Evolutionary conservation across 2,888 invertebrate species (phyloP), one percentile per base, ranked within the genome.

Genomic region (Chydorus sphaericus): DNA sequence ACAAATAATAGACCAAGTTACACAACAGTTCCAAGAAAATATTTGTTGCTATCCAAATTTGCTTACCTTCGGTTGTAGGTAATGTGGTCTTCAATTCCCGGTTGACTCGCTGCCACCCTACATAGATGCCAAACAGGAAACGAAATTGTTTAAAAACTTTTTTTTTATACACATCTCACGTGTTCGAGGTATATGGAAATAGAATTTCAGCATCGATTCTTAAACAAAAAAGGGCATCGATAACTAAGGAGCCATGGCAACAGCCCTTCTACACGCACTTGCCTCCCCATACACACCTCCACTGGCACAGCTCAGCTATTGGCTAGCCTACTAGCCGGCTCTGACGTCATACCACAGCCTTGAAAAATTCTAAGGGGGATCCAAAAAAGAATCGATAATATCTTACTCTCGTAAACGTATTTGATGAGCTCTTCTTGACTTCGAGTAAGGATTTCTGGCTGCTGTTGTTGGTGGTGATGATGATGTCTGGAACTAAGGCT

Each of bases 341-440:
- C n/a, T n/a, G n/a, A n/a, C n/a, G n/a, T n/a, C n/a, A n/a, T n/a
- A n/a, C n/a, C n/a, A n/a, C n/a, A n/a, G n/a, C n/a, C n/a, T n/a
- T n/a, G n/a, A n/a, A n/a, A n/a, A n/a, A n/a, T n/a, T n/a, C n/a
- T n/a, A n/a, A n/a, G n/a, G n/a, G n/a, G n/a, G n/a, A n/a, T n/a
- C n/a, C n/a, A n/a, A n/a, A n/a, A n/a, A n/a, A n/a, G n/a, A n/a
- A n/a, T n/a, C n/a, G n/a, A 36, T 30, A 4, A 5, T 5, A 11
- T 36, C 52, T 81, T 75, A 89, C 88, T 86, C 70, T 87, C 86
- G 70, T 83, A 82, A 65, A 90, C 82, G 71, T 80, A 90, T 74
- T 81, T 82, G 66, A 89, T 84, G 62, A 89, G 81, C 74, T 88
- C 88, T 67, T 88, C 86, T 67, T 90, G 88, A 65, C 88, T 84